Percentiles rank a stretch among this genome's conserved stretches.
Conservation (phyloP, 1,140 invertebrate genomes). For the Neodiprion virginianus region DNA sequence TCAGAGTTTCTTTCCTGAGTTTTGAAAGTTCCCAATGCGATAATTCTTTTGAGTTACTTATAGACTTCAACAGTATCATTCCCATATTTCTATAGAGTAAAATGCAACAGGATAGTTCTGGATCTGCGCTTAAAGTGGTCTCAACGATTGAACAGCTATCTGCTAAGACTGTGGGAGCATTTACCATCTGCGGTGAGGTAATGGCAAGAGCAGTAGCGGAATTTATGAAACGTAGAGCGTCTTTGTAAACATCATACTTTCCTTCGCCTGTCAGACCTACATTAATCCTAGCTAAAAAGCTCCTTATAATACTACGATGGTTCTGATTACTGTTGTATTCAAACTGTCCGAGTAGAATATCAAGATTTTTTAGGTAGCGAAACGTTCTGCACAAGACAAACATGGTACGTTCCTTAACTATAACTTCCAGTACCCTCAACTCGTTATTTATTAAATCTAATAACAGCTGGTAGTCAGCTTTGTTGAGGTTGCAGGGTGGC, state of each 20-base stretch:
- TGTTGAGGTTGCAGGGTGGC: neutral
- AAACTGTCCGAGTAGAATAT: neutral
- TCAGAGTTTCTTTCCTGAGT: constrained; percentile 16
- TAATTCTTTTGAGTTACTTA: constrained; percentile 13
- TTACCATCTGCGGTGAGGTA: constrained; percentile 12
- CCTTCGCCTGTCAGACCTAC: constrained; percentile 24
- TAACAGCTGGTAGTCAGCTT: neutral
- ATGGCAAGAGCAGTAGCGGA: constrained; percentile 22
- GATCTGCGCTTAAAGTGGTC: constrained; percentile 18
- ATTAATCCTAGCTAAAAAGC: neutral
- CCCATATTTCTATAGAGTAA: constrained; percentile 32
- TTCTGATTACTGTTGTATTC: neutral
- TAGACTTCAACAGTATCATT: constrained; percentile 26
- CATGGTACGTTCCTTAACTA: neutral
- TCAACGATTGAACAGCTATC: constrained; percentile 24
- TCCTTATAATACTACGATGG: neutral
- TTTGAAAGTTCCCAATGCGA: constrained; percentile 19
- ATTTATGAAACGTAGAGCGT: constrained; percentile 25
- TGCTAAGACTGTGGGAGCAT: constrained; percentile 15
- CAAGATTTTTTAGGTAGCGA: neutral
- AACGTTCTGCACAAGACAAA: neutral
- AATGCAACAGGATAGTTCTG: constrained; percentile 35
- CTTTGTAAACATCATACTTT: constrained; percentile 15
- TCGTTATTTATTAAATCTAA: neutral
- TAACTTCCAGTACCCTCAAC: neutral